These are phyloP conservation scores for Clepsis dumicolana DNA, from an alignment of 2,888 invertebrate species.

Conservation along the genomic window DNA sequence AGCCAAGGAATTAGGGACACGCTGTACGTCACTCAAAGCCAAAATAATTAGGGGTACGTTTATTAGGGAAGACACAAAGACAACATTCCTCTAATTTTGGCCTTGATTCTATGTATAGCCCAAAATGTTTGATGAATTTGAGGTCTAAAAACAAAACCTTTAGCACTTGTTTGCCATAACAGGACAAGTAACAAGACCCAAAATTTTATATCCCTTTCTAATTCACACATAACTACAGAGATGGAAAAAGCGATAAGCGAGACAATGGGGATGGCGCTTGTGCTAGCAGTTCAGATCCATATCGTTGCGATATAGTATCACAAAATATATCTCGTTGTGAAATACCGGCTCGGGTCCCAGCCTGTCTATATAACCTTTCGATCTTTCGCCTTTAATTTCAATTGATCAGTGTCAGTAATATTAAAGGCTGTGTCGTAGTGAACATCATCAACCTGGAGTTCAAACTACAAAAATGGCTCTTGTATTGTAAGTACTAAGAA, in stretches of 20 bases:
- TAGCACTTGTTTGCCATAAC: too few relatives aligned
- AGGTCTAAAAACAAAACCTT: too few relatives aligned
- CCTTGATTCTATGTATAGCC: too few relatives aligned
- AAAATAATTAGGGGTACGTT: too few relatives aligned
- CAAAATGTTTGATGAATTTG: too few relatives aligned
- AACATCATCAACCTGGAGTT: not conserved
- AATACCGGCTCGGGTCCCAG: not conserved
- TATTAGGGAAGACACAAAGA: too few relatives aligned
- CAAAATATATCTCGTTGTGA: constrained; percentile 8
- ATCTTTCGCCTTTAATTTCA: constrained; percentile 3
- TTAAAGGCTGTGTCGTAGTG: not conserved
- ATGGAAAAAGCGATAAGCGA: too few relatives aligned
- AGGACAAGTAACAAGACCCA: too few relatives aligned
- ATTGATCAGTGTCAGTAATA: not conserved
- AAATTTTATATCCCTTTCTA: not conserved
- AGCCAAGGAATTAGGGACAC: too few relatives aligned
- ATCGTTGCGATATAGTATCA: not conserved
- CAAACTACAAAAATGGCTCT: constrained; percentile 8
- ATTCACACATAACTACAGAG: not conserved
- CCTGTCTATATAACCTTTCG: constrained; percentile 15
- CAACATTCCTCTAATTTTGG: too few relatives aligned
- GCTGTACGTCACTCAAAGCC: too few relatives aligned
- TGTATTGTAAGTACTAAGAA: constrained; percentile 6
- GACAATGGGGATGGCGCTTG: too few relatives aligned
- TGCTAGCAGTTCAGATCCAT: not conserved